Base-by-base conservation (phyloP, 2,113 vertebrate species). In the Coptodon rendalli region DNA sequence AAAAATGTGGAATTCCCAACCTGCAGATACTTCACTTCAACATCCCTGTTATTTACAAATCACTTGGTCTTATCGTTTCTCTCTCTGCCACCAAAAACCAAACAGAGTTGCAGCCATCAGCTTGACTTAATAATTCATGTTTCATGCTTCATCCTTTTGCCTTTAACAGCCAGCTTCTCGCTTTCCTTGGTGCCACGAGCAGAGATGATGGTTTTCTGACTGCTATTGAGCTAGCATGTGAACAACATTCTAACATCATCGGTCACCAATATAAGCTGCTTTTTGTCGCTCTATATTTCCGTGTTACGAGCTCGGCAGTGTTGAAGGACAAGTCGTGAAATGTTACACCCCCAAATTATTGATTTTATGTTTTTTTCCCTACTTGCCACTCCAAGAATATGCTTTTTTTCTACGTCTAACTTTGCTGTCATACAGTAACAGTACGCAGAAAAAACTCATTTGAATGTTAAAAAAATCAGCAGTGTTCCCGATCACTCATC, bases 401-500 rank as follows among this genome's bases (percentile, higher is more conserved):
- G 86, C 43, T 5, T 80, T 83, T 88, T 79, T 83, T 38, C 48
- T 68, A 31, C 31, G 2, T 63, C 59, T 76, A 82, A 86, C 66
- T 59, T 43, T n/a, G 36, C 29, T 53, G 7, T 38, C 31, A 59
- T 78, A 73, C 56, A 53, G 48, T 45, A 43, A 38, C 27, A 22
- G 48, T 52, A 34, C 53, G 66, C 56, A 22, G 43, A 80, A 87
- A 43, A 81, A 84, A 85, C 53, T 63, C 9, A 71, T 83, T 80
- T 54, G 71, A 90, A 93, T 61, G 48, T 76, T 59, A 9, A 45
- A 73, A 89, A 82, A 54, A 80, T 85, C 83, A 81, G 36, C 80
- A 34, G 50, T 19, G 81, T 22, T 86, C 31, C 54, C 24, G n/a
- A 85, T 89, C 84, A n/a, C 84, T 93, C 90, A 82, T 86, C 43